These are phyloP conservation scores for Helogale parvula DNA, from an alignment of 2,113 vertebrate genomes.

Conservation along the genomic window DNA sequence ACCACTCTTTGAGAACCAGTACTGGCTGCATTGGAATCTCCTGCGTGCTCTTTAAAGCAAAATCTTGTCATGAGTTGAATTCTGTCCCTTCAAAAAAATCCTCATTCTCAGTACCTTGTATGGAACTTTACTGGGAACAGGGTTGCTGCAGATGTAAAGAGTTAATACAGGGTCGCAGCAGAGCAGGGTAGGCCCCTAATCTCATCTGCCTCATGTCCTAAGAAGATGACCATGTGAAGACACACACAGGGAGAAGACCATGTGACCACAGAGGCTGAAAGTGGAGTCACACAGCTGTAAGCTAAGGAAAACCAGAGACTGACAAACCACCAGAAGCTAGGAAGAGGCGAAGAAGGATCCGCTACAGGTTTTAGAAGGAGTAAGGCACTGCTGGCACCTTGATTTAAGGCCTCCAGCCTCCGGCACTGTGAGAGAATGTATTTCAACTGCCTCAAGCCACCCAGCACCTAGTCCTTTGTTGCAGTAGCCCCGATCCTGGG, in stretches of 20 bases:
- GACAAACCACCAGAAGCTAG: not conserved
- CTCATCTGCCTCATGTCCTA: not conserved
- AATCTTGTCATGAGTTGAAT: not conserved
- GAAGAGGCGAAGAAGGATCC: not conserved
- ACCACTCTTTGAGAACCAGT: not conserved
- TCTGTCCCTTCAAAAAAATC: not conserved
- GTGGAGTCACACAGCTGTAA: not conserved
- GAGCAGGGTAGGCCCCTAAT: not conserved
- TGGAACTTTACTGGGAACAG: not conserved
- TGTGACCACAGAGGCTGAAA: not conserved
- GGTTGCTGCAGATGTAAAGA: not conserved
- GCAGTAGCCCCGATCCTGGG: not conserved
- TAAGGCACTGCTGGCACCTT: not conserved
- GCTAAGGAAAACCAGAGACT: not conserved
- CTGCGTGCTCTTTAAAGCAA: not conserved
- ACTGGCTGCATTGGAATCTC: not conserved
- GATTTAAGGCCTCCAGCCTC: conserved; percentile 5
- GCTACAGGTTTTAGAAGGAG: not conserved
- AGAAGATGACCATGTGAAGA: not conserved
- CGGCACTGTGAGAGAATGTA: not conserved
- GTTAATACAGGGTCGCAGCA: not conserved
- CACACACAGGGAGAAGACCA: not conserved
- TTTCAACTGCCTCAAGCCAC: not conserved
- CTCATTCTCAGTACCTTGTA: not conserved
- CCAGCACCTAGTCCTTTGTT: not conserved